Percentiles rank a stretch among this genome's conserved stretches.
These are phyloP conservation scores for Anas acuta DNA, from an alignment of 2,797 vertebrate species.

Conservation along the genomic window DNA sequence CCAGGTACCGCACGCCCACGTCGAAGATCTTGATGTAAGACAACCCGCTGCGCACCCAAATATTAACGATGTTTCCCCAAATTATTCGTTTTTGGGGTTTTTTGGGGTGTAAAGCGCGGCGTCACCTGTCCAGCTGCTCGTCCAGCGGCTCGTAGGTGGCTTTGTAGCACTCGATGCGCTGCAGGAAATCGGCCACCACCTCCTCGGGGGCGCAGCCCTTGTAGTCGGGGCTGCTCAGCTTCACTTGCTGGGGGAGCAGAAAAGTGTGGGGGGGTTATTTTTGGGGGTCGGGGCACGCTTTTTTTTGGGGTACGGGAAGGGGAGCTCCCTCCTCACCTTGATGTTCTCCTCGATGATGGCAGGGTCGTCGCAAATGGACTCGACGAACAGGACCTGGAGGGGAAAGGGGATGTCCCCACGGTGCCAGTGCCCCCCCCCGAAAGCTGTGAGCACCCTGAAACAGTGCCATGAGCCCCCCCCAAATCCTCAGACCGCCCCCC, in stretches of 20 bases:
- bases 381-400: constrained; percentile 88
- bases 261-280: neutral
- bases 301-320: neutral
- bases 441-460: neutral
- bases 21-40: constrained; percentile 96
- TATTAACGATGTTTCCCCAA: too few relatives aligned
- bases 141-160: constrained; percentile 87
- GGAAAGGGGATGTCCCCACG: neutral
- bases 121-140: constrained; percentile 87
- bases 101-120: too few relatives aligned
- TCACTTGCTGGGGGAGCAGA: constrained; percentile 84
- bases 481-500: too few relatives aligned
- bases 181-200: constrained; percentile 87
- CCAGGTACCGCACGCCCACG: constrained; percentile 89
- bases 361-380: constrained; percentile 90
- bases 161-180: constrained; percentile 91
- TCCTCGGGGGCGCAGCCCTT: constrained; percentile 86
- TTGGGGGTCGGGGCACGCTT: too few relatives aligned
- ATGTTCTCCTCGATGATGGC: constrained; percentile 91
- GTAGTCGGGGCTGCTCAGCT: constrained; percentile 92
- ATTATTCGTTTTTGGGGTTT: neutral
- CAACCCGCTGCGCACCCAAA: constrained; percentile 74
- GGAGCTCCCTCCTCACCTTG: constrained; percentile 75
- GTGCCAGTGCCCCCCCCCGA: neutral
- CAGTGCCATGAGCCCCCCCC: neutral